Evolutionary conservation across 2,888 invertebrate species (phyloP).

Genomic region (Notodromas monacha): DNA sequence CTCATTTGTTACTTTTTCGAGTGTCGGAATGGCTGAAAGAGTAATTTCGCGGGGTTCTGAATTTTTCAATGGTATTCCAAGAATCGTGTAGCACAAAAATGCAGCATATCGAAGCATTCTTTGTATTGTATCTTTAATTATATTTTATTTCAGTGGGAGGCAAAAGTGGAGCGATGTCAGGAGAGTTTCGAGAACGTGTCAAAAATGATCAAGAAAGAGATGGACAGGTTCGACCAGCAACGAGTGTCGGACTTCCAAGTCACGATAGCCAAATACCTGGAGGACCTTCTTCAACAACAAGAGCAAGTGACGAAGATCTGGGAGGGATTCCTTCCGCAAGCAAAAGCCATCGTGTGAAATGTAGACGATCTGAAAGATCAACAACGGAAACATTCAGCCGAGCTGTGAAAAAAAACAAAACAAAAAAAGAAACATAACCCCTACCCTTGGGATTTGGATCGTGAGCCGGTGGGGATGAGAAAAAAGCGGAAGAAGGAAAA

Average conservation of each 20-base stretch:
- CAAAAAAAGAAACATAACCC: too few relatives aligned
- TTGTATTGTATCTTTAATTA: constrained; percentile 5
- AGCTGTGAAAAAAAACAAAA: too few relatives aligned
- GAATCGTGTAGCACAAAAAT: too few relatives aligned
- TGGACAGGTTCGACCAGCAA: constrained; percentile 61
- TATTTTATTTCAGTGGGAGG: constrained; percentile 37
- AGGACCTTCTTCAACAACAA: constrained; percentile 73
- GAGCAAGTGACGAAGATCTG: constrained; percentile 72
- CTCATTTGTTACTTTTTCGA: too few relatives aligned
- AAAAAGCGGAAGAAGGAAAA: too few relatives aligned
- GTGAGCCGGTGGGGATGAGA: too few relatives aligned
- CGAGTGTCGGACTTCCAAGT: constrained; percentile 63
- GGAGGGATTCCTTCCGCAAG: constrained; percentile 85
- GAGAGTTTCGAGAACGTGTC: constrained; percentile 86
- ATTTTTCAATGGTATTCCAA: too few relatives aligned
- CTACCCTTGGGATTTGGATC: too few relatives aligned
- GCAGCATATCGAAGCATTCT: not conserved
- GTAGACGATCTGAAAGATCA: too few relatives aligned
- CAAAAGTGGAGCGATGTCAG: constrained; percentile 81
- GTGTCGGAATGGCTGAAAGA: too few relatives aligned
- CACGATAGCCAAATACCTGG: constrained; percentile 61
- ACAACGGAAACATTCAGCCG: too few relatives aligned
- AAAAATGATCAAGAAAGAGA: constrained; percentile 64
- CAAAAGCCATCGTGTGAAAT: constrained; percentile 65
- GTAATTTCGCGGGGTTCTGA: too few relatives aligned